phyloP scores from a whole-genome alignment of 2,113 vertebrate genomes.

The Ciconia boyciana region DNA sequence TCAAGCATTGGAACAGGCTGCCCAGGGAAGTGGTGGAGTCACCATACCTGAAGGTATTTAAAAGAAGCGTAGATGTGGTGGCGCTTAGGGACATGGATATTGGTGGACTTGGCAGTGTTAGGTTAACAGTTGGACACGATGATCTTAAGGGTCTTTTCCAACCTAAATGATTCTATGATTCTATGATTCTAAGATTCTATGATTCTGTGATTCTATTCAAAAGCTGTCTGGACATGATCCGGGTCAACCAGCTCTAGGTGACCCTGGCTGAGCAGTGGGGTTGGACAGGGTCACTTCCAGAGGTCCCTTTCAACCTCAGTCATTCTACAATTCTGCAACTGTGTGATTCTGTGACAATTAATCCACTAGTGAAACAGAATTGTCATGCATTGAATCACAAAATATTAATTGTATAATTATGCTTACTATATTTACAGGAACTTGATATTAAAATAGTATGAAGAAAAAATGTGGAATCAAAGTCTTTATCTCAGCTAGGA shows the following conservation, averaged over 20 bases:
- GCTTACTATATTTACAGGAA: not conserved
- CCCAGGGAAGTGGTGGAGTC: not conserved
- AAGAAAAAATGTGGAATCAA: not conserved
- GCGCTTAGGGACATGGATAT: not conserved
- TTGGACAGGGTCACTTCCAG: not conserved
- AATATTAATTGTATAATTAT: not conserved
- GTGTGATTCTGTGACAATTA: not conserved
- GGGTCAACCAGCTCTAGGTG: not conserved
- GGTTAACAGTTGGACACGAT: not conserved
- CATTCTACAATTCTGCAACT: not conserved
- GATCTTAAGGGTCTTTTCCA: not conserved
- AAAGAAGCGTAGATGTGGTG: fast-evolving
- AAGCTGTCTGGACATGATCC: not conserved
- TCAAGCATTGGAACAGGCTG: not conserved
- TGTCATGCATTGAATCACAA: not conserved
- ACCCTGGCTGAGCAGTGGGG: not conserved
- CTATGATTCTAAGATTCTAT: not conserved
- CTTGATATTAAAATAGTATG: not conserved
- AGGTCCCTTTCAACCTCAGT: not conserved
- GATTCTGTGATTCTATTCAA: not conserved
- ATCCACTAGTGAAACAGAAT: not conserved
- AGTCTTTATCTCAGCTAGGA: not conserved
- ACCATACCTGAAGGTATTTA: not conserved
- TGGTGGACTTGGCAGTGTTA: not conserved
- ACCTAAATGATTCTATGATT: not conserved